Conservation (phyloP, 1,140 invertebrate species). For the Muscidifurax raptorellus region DNA sequence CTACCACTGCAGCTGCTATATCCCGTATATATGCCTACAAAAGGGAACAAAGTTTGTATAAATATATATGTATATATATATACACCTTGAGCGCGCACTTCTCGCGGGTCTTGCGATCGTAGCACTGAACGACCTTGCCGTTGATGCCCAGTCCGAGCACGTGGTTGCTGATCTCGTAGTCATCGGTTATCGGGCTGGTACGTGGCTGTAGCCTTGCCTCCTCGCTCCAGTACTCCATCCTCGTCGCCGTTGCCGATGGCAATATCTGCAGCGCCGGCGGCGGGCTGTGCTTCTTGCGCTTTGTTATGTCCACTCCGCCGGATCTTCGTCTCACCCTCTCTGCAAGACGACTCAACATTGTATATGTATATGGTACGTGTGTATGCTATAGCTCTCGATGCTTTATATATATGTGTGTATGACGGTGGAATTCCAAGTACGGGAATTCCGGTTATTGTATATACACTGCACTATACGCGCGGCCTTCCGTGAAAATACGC, state of each 20-base stretch:
- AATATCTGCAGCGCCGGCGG: not conserved
- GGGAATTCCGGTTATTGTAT: not conserved
- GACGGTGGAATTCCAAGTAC: not conserved
- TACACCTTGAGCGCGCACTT: conserved; percentile 93
- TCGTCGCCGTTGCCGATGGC: not conserved
- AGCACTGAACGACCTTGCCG: conserved; percentile 93
- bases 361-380: not conserved
- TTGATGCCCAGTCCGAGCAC: conserved; percentile 98
- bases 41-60: no score
- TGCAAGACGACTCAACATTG: conserved; percentile 41
- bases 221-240: conserved; percentile 22
- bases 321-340: conserved; percentile 25
- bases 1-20: no score
- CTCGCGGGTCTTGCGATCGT: conserved; percentile 79
- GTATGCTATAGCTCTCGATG: not conserved
- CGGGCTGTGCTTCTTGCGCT: conserved; percentile 3
- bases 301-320: not conserved
- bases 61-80: no score
- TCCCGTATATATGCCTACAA: no score
- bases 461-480: not conserved
- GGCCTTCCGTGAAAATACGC: not conserved
- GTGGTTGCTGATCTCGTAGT: conserved; percentile 95
- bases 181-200: conserved; percentile 88
- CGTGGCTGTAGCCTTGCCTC: conserved; percentile 76
- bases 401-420: not conserved